These are phyloP conservation scores for Gambusia yucatana DNA, from an alignment of 2,797 vertebrate genomes.

Conservation along the genomic window DNA sequence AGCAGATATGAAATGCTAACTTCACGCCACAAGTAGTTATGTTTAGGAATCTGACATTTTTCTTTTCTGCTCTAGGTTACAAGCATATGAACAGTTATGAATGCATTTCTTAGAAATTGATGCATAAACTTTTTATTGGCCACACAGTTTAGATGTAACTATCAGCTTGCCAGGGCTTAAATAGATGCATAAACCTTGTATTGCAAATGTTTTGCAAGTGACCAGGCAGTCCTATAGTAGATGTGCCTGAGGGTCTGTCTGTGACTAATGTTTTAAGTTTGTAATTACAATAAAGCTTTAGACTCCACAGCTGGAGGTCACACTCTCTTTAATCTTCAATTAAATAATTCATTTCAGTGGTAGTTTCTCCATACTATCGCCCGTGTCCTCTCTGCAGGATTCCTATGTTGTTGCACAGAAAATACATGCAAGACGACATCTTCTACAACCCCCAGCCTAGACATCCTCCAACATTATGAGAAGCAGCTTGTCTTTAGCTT, in stretches of 20 bases:
- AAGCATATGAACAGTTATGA: not conserved
- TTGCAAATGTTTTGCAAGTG: not conserved
- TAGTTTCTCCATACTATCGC: not conserved
- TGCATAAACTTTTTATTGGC: not conserved
- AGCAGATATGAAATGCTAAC: not conserved
- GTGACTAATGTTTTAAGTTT: not conserved
- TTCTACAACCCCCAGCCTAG: constrained; percentile 44
- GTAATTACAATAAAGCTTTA: constrained; percentile 4
- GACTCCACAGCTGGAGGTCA: not conserved
- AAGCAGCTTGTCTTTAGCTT: constrained; percentile 72
- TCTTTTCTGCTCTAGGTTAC: not conserved
- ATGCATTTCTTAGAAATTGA: not conserved
- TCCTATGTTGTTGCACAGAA: constrained; percentile 12
- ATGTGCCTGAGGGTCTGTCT: not conserved
- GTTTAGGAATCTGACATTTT: not conserved
- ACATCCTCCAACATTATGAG: constrained; percentile 59
- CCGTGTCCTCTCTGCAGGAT: constrained; percentile 7
- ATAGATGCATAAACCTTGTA: not conserved
- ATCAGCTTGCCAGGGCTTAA: not conserved
- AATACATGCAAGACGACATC: constrained; percentile 48
- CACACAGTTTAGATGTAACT: not conserved
- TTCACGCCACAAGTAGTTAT: not conserved
- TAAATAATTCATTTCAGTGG: not conserved
- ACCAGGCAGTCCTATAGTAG: not conserved
- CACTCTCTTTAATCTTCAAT: not conserved